These are phyloP conservation scores for Paedocypris sp. DNA, from an alignment of 2,113 vertebrate species.

Conservation along the genomic window DNA sequence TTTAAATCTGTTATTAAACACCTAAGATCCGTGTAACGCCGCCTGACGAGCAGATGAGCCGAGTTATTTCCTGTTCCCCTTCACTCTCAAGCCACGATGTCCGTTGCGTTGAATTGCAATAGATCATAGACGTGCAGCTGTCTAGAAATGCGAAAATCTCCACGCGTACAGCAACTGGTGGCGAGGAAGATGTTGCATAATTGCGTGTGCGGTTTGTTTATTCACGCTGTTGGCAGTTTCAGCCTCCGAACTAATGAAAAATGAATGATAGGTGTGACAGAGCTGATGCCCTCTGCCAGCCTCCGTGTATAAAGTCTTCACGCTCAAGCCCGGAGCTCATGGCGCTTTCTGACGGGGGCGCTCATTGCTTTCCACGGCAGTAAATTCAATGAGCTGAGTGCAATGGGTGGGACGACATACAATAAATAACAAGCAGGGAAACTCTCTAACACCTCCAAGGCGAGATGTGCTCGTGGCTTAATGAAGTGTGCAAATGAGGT, in stretches of 20 bases:
- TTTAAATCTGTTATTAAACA: too few species aligned
- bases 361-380: background rate
- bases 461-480: slow-evolving; percentile 18
- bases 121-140: too few species aligned
- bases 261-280: background rate
- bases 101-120: background rate
- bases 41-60: too few species aligned
- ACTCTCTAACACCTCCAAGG: slow-evolving; percentile 4
- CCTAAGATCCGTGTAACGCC: too few species aligned
- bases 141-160: too few species aligned
- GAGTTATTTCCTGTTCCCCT: too few species aligned
- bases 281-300: background rate
- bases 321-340: slow-evolving; percentile 2
- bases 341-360: background rate
- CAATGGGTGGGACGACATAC: background rate
- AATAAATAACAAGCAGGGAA: slow-evolving; percentile 26
- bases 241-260: background rate
- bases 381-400: background rate
- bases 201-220: background rate
- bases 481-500: slow-evolving; percentile 35
- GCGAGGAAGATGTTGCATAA: too few species aligned
- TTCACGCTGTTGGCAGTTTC: background rate
- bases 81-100: background rate
- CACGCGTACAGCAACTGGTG: too few species aligned
- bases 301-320: slow-evolving; percentile 13